Evolutionary conservation across 92 coral and sea anemone species (phyloP), one percentile per base, ranked within the genome.

Genomic region (Palythoa caribaeorum): DNA sequence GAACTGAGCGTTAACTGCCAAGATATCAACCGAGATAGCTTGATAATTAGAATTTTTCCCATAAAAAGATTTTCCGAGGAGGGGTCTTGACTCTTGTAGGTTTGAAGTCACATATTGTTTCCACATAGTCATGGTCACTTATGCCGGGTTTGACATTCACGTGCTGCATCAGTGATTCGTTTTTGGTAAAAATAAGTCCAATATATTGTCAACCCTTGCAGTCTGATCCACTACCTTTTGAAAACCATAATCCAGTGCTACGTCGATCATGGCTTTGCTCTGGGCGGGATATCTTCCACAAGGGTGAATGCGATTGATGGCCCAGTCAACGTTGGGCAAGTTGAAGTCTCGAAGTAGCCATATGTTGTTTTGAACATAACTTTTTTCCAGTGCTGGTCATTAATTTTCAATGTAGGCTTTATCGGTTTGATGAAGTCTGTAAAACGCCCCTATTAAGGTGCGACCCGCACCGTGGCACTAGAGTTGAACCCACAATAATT

Each of bases 121-220:
- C 13, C 1, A 68, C 38, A 20, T 19, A 19, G 13, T 68, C 72
- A 68, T 68, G 72, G 38, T 68, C 72, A 10, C 72, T 21, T 68
- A 68, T 5, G 38, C 72, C 72, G 1, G 72, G 38, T 40, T 68
- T 19, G 72, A 68, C 38, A 9, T 68, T 68, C 62, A 55, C 9
- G 19, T 53, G 70, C 40, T 68, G 38, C 21, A 68, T 38, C 28
- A 68, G 38, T 7, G 38, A 7, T 68, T 19, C 6, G 38, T 68
- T 63, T 28, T 88, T 88, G 13, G 91, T 81, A 71, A 88, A 63
- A 76, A 88, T 51, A 89, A 28, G 66, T 89, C 89, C 15, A 89
- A 28, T 37, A 84, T 89, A 77, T 89, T 89, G 55, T 50, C 52
- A 15, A 85, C 89, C 62, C 92, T 73, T 63, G 92, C 84, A 36